These are phyloP conservation scores for Tylochromis polylepis DNA, from an alignment of 2,113 vertebrate genomes.

Conservation along the genomic window DNA sequence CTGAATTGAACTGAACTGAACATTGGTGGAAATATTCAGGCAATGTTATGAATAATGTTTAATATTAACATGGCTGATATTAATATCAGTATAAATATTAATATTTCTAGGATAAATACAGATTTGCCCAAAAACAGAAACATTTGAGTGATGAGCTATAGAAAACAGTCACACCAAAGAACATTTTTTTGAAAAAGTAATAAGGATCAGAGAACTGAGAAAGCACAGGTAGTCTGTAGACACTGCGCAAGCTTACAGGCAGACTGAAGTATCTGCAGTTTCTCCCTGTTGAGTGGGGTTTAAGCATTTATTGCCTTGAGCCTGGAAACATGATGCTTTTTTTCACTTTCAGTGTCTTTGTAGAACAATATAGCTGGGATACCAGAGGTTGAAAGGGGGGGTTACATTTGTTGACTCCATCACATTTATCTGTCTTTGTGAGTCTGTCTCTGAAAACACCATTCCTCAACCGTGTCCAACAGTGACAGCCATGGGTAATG, in stretches of 20 bases:
- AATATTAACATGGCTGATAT: neutral
- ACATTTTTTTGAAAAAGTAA: neutral
- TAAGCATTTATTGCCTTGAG: neutral
- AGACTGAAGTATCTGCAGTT: neutral
- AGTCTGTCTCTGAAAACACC: conserved; percentile 19
- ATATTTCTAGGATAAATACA: neutral
- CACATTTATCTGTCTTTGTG: conserved; percentile 18
- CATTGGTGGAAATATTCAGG: too few species aligned
- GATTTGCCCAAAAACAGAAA: neutral
- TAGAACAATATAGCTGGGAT: neutral
- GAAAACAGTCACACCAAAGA: neutral
- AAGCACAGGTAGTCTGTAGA: neutral
- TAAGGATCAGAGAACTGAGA: neutral
- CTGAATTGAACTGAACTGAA: too few species aligned
- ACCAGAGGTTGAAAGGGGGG: neutral
- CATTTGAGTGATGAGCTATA: neutral
- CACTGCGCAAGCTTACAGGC: too few species aligned
- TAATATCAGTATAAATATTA: neutral
- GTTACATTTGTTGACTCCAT: neutral
- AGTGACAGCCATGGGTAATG: conserved; percentile 45
- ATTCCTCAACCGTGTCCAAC: conserved; percentile 47
- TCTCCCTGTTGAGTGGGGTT: neutral
- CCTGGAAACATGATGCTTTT: neutral
- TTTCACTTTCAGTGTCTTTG: neutral
- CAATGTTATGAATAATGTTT: too few species aligned